Base-by-base conservation (phyloP, 1,140 invertebrate genomes). In the Drosophila trapezifrons region DNA sequence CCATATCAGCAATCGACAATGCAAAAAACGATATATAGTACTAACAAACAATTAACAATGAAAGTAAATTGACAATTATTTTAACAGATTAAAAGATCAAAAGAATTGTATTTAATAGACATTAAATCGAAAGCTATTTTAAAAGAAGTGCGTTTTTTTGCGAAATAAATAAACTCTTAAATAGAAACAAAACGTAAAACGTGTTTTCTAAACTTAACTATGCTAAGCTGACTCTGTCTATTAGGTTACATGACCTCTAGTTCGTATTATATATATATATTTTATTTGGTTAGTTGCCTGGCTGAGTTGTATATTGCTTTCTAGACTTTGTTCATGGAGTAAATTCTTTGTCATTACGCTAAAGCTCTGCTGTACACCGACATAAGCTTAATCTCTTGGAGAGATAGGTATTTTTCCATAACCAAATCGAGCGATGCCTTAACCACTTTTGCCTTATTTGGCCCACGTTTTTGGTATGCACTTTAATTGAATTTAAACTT, bases 1-100 rank as follows among this genome's bases (percentile, higher is more conserved):
- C 59, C 76, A 78, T 87, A 87, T 87, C 83, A 89, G 80, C 80
- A 76, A 84, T 76, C 83, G 82, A 86, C 83, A 86, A 86, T 86
- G 82, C 83, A 77, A 77, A 29, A 67, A 60, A 56, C 71, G 54
- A 66, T 54, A 51, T 65, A 38, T 74, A 65, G 18, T 29, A 43
- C 51, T 76, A 77, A 76, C 47, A 58, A 43, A 52, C 17, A 58
- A 58, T 58, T 69, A 67, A 76, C 63, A 40, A 51, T 54, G 32
- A 37, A 58, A 71, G 45, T 47, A 76, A 76, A 66, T 35, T 9
- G 57, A 73, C 69, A 74, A 74, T 27, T 74, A 74, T 74, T 55
- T 74, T 56, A 74, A 51, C 40, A 54, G 62, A 64, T 55, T 51
- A 56, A 75, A 20, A 3, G 35, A 35, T 47, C 42, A 13, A 4